Base-by-base conservation (phyloP, 2,113 vertebrate species). In the Forbesichthys papilliferus region DNA sequence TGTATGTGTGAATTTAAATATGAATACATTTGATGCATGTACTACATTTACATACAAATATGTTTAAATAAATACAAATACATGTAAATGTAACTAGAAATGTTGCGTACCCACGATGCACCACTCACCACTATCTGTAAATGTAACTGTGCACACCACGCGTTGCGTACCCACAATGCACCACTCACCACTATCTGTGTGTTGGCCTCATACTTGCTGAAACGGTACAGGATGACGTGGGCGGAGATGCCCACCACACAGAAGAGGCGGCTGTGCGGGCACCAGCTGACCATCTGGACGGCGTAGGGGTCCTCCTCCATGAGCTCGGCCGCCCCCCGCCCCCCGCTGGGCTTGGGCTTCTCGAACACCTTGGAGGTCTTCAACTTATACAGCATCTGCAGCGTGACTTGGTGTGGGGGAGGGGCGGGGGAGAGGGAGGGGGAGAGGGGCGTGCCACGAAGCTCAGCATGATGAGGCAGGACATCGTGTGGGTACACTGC, bases 341-440 rank as follows among this genome's bases (percentile, higher is more conserved):
- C 95, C 49, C 94, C 93, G 27, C 94, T 94, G 48, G 83, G 90
- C 82, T 98, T 98, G 66, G 94, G 93, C 84, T 99, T 98, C 87
- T 99, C 96, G 88, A 99, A 99, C 54, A 95, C 95, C 83, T 99
- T 99, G 79, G 95, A 97, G 0, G 95, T 98, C 91, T 99, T 99
- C 81, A 99, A 82, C 87, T 98, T 99, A 89, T 99, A 99, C 68
- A 99, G 88, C 96, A 99, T 97, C 93, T 99, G 96, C 33, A 99
- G 91, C 66, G 96, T 98, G 88, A 97, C 98, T 99, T 82, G 53
- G 53, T 13, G n/a, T 48, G 48, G 34, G 79, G 58, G 36, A 2
- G 13, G 34, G 77, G 33, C 73, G 13, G 48, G 18, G 47, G 13
- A 56, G 58, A 54, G 11, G 11, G 46, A 3, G n/a, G 14, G 46